phyloP scores from a whole-genome alignment of 2,888 invertebrate species.

The Geotrupes spiniger region DNA sequence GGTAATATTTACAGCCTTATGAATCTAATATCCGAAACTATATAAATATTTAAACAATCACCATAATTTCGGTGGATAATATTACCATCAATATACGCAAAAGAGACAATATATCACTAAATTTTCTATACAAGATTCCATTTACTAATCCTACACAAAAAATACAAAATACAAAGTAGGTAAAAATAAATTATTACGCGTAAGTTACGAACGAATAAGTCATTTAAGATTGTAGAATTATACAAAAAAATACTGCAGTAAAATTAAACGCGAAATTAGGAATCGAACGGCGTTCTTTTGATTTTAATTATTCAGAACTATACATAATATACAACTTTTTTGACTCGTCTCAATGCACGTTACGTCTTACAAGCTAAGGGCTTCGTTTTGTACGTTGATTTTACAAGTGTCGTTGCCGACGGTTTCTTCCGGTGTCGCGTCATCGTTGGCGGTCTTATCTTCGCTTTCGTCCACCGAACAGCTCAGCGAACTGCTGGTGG shows the following conservation, averaged over 20 bases:
- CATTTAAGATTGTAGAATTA: background rate
- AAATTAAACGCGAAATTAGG: background rate
- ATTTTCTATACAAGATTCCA: conserved; percentile 7
- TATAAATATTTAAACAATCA: conserved; percentile 17
- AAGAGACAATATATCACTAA: background rate
- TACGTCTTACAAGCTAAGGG: conserved; percentile 13
- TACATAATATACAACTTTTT: conserved; percentile 18
- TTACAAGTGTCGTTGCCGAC: conserved; percentile 12
- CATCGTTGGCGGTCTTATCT: conserved; percentile 3
- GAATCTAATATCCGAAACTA: conserved; percentile 18
- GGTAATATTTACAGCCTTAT: conserved; percentile 26
- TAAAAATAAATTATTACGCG: conserved; percentile 5
- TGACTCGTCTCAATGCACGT: conserved; percentile 10
- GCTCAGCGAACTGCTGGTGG: conserved; percentile 37
- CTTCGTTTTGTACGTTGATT: conserved; percentile 19
- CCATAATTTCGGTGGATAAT: conserved; percentile 14
- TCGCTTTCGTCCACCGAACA: conserved; percentile 38
- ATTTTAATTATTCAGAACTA: conserved; percentile 1
- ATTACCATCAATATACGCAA: no score
- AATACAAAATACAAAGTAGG: no score
- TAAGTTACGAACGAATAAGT: no score
- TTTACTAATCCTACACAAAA: background rate
- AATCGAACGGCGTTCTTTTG: background rate
- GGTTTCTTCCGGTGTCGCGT: conserved; percentile 5
- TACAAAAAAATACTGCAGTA: conserved; percentile 3